Percentiles rank a stretch among this genome's conserved stretches.
phyloP scores from a whole-genome alignment of 2,113 vertebrate genomes.

The Lipophrys pholis region DNA sequence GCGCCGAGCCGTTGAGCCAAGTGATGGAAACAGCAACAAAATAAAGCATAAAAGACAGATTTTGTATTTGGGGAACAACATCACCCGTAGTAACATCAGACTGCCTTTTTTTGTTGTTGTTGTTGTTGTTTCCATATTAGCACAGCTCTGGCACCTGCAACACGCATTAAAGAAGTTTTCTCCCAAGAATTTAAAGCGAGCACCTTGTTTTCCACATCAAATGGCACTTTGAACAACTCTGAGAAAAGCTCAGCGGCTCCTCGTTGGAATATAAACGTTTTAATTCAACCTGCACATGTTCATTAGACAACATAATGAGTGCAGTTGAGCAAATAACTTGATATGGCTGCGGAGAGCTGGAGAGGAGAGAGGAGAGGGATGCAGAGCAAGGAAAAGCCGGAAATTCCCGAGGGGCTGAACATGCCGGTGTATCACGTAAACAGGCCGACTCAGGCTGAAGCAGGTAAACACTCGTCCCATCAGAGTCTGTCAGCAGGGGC shows the following conservation, averaged over 20 bases:
- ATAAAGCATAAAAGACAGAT: constrained; percentile 46
- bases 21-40: constrained; percentile 49
- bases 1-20: constrained; percentile 40
- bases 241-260: background rate
- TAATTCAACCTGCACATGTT: background rate
- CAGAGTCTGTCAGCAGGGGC: constrained; percentile 2
- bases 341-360: background rate
- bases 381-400: background rate
- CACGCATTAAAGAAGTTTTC: background rate
- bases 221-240: background rate
- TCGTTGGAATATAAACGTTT: background rate
- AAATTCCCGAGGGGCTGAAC: constrained; percentile 25
- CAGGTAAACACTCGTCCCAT: constrained; percentile 24
- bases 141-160: constrained; percentile 2
- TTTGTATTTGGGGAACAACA: constrained; percentile 20
- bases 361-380: background rate
- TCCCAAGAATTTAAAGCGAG: background rate
- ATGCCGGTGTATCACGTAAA: constrained; percentile 34
- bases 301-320: constrained; percentile 7
- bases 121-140: constrained; percentile 1
- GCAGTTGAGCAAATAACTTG: background rate
- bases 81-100: constrained; percentile 33
- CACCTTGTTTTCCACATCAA: background rate
- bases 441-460: constrained; percentile 10
- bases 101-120: too few relatives aligned